A percentile compares a stretch with the other conserved stretches of the same genome.
Conservation (phyloP, 2,888 invertebrate species). For the Drosophila fulvimacula region DNA sequence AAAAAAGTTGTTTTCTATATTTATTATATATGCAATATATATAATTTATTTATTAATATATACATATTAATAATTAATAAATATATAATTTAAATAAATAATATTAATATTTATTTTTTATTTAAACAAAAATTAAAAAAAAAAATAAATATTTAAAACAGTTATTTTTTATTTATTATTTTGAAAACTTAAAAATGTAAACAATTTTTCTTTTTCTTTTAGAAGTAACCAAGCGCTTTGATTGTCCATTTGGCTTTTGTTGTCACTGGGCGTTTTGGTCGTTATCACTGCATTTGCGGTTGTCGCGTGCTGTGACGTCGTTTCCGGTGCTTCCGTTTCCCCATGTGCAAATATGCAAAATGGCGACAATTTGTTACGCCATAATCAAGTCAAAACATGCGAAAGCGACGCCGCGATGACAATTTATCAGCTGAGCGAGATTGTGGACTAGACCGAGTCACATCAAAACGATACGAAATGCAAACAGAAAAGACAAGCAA, state of each 20-base stretch:
- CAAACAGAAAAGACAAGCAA: not conserved
- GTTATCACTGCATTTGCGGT: constrained; percentile 43
- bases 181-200: too few relatives aligned
- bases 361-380: constrained; percentile 78
- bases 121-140: too few relatives aligned
- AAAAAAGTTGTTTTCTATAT: too few relatives aligned
- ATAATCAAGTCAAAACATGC: constrained; percentile 79
- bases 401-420: constrained; percentile 64
- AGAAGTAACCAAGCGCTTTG: constrained; percentile 12
- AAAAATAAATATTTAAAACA: too few relatives aligned
- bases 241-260: constrained; percentile 33
- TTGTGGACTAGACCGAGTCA: constrained; percentile 6
- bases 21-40: too few relatives aligned
- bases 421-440: constrained; percentile 63
- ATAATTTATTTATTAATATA: too few relatives aligned
- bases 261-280: constrained; percentile 16
- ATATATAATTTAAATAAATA: too few relatives aligned
- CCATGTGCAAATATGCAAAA: constrained; percentile 68
- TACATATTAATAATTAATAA: too few relatives aligned
- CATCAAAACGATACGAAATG: constrained; percentile 9
- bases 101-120: not conserved
- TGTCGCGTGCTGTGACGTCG: constrained; percentile 14
- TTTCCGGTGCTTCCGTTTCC: constrained; percentile 46
- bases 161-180: too few relatives aligned
- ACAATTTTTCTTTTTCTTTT: not conserved